These are phyloP conservation scores for Chaenogobius annularis DNA, from an alignment of 2,113 vertebrate genomes.

Conservation along the genomic window DNA sequence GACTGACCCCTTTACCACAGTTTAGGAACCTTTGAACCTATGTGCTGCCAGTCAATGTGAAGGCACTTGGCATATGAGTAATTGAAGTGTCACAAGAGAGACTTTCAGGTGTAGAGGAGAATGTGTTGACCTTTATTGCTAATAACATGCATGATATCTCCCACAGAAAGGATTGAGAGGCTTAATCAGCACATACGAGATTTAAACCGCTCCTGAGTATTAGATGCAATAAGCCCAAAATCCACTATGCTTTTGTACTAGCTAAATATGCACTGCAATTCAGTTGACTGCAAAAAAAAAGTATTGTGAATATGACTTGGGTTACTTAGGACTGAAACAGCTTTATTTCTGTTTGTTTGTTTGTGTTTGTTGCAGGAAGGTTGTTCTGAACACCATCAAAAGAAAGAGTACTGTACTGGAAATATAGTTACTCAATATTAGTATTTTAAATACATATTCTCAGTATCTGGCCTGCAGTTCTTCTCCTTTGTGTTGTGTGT, in stretches of 20 bases:
- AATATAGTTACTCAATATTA: no score
- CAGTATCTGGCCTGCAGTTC: no score
- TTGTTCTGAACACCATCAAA: no score
- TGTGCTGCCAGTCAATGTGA: neutral
- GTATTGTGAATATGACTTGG: no score
- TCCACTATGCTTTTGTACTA: neutral
- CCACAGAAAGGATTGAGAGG: constrained; percentile 22
- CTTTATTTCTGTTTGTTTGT: no score
- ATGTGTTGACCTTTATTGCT: constrained; percentile 38
- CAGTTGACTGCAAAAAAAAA: no score
- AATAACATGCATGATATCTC: constrained; percentile 4
- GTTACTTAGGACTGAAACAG: no score
- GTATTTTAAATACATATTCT: no score
- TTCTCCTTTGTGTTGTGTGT: no score
- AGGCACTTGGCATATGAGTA: neutral
- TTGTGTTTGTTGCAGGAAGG: no score
- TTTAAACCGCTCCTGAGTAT: constrained; percentile 37
- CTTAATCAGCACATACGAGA: constrained; percentile 32
- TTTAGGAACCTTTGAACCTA: neutral
- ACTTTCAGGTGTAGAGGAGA: constrained; percentile 3
- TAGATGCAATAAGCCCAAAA: constrained; percentile 13
- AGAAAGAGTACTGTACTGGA: no score
- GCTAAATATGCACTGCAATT: no score
- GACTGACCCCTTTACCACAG: neutral
- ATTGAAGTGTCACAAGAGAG: constrained; percentile 14